These are phyloP conservation scores for Iphiclides podalirius DNA, from an alignment of 2,888 invertebrate species.

Conservation along the genomic window DNA sequence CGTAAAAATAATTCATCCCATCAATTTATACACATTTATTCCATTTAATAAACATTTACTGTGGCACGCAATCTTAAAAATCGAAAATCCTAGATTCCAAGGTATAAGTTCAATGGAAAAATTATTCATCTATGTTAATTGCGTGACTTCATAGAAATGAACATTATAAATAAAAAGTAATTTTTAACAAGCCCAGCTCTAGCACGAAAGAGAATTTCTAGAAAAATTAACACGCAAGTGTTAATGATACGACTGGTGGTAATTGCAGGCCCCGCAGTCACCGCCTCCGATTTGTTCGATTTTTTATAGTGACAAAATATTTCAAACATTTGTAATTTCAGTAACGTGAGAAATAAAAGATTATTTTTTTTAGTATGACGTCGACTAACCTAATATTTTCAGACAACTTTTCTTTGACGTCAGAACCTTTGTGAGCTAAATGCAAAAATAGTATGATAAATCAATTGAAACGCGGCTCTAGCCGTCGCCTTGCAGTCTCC, in stretches of 20 bases:
- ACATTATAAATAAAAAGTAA: conserved; percentile 15
- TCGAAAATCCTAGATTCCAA: background rate
- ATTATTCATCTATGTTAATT: conserved; percentile 5
- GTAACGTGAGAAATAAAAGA: too few species aligned
- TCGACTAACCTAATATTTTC: too few species aligned
- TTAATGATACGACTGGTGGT: conserved; percentile 12
- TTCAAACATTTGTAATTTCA: background rate
- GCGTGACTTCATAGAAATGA: conserved; percentile 16
- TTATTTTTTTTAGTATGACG: too few species aligned
- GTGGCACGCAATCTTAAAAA: background rate
- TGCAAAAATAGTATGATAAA: conserved; percentile 71
- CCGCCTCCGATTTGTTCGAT: too few species aligned
- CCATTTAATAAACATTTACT: background rate
- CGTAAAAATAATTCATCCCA: background rate
- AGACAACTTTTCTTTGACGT: too few species aligned
- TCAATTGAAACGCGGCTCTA: conserved; percentile 61
- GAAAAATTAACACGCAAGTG: conserved; percentile 18
- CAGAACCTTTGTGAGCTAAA: conserved; percentile 26
- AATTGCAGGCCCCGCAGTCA: conserved; percentile 3
- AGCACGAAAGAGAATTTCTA: conserved; percentile 20
- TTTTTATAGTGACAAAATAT: too few species aligned
- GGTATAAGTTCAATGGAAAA: conserved; percentile 3
- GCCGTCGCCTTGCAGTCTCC: conserved; percentile 56
- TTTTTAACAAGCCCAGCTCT: conserved; percentile 12
- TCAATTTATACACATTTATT: background rate